Base-by-base conservation (phyloP, 2,888 invertebrate genomes). In the Parnassius smintheus region DNA sequence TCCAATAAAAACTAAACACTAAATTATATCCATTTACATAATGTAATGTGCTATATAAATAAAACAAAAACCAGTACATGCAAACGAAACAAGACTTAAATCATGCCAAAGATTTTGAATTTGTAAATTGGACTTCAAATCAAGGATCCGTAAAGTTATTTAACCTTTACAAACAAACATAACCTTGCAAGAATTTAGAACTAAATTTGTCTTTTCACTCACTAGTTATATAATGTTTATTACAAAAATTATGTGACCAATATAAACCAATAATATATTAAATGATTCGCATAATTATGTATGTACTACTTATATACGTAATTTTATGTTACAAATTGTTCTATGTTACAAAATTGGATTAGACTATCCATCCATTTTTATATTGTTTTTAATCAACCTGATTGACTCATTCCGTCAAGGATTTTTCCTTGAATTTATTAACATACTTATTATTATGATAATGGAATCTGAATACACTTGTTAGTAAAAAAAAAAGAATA, bases 381-480 rank as follows among this genome's bases (percentile, higher is more conserved):
- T 54, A 60, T 22, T 22, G 18, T 53, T 54, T 59, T 45, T 49
- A 54, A 60, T 60, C 42, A 55, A 49, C 50, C 44, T 48, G 59
- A 22, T 56, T 55, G 13, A 50, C 45, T 56, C 52, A 49, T 54
- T 54, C 51, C 48, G 56, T 54, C 65, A 56, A 61, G 59, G 58
- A 61, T 61, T 56, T 52, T 46, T 46, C 58, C 49, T 60, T 60
- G 55, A 60, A 54, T 49, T 60, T 44, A 60, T 55, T 60, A 42
- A 46, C 55, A 55, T 42, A 44, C 41, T 22, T 50, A 50, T 60
- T 41, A 22, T 48, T 53, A 52, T 48, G 48, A 59, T 46, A 53
- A 53, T 53, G 35, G 9, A 18, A 35, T 2, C 9, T 46, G 2
- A 22, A 9, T 2, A 18, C 9, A n/a, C 11, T 22, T 25, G 18